A percentile compares a stretch with the other conserved stretches of the same genome.
These are phyloP conservation scores for Siderastrea radians DNA, from an alignment of 92 coral and sea anemone genomes.

Conservation along the genomic window DNA sequence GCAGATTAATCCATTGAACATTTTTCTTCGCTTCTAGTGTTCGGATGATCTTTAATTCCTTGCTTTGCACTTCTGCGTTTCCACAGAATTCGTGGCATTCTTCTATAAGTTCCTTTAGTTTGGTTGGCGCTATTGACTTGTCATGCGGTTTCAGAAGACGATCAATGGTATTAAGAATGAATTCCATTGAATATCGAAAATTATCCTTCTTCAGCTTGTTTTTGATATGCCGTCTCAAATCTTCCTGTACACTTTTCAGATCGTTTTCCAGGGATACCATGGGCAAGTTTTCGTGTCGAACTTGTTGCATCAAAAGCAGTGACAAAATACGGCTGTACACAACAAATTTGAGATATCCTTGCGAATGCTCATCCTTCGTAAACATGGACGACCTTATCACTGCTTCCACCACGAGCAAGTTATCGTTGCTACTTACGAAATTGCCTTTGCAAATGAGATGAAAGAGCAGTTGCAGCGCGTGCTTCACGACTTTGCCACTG, in stretches of 20 bases:
- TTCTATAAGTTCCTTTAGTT: not conserved
- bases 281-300: not conserved
- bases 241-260: slow-evolving; percentile 4
- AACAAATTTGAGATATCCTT: not conserved
- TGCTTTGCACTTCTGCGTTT: not conserved
- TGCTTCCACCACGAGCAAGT: slow-evolving; percentile 8
- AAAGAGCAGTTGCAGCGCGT: not conserved
- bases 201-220: not conserved
- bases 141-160: not conserved
- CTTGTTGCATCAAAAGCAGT: not conserved
- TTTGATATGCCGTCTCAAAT: not conserved
- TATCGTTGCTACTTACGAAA: not conserved
- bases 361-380: not conserved
- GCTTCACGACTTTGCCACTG: not conserved
- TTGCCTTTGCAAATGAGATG: slow-evolving; percentile 15
- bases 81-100: slow-evolving; percentile 1
- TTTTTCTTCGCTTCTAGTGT: not conserved
- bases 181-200: slow-evolving; percentile 32
- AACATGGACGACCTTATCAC: not conserved
- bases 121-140: not conserved
- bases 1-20: slow-evolving; percentile 7
- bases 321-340: not conserved
- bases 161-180: not conserved
- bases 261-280: not conserved
- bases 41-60: slow-evolving; percentile 2